Conservation (phyloP, 2,113 vertebrate genomes). For the Phrynosoma blainvillii region DNA sequence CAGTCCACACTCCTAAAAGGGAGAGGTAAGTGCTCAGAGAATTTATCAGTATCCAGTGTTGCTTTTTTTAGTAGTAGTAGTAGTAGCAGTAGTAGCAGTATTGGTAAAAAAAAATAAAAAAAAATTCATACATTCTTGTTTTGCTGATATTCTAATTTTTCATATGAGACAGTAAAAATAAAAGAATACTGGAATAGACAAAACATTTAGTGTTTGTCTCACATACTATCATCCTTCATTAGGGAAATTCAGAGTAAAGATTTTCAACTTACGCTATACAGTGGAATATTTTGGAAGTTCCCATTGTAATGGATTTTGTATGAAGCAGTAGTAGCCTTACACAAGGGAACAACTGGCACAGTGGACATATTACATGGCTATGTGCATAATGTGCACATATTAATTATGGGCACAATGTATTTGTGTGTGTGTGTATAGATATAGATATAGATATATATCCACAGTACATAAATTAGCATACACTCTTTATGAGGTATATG, state of each 20-base stretch:
- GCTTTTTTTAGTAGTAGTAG: not conserved
- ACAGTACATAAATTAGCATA: too few species aligned
- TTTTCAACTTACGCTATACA: not conserved
- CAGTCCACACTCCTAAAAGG: slow-evolving; percentile 91
- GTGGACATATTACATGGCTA: not conserved
- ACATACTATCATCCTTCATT: not conserved
- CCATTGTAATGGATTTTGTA: not conserved
- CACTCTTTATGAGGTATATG: too few species aligned
- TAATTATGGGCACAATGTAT: slow-evolving; percentile 25
- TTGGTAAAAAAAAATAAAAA: not conserved
- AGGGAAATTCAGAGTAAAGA: not conserved
- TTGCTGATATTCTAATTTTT: slow-evolving; percentile 17
- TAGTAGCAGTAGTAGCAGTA: too few species aligned
- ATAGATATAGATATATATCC: too few species aligned
- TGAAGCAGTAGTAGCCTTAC: not conserved
- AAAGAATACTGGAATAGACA: not conserved
- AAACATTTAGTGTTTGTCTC: too few species aligned
- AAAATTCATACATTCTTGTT: not conserved
- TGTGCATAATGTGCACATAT: slow-evolving; percentile 40
- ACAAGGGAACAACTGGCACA: slow-evolving; percentile 26
- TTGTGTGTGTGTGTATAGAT: too few species aligned
- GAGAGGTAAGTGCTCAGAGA: slow-evolving; percentile 83
- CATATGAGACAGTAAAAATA: not conserved
- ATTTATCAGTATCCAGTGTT: not conserved
- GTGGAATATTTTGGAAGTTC: too few species aligned